Conservation (phyloP, 1,140 invertebrate genomes). For the Orius laevigatus region DNA sequence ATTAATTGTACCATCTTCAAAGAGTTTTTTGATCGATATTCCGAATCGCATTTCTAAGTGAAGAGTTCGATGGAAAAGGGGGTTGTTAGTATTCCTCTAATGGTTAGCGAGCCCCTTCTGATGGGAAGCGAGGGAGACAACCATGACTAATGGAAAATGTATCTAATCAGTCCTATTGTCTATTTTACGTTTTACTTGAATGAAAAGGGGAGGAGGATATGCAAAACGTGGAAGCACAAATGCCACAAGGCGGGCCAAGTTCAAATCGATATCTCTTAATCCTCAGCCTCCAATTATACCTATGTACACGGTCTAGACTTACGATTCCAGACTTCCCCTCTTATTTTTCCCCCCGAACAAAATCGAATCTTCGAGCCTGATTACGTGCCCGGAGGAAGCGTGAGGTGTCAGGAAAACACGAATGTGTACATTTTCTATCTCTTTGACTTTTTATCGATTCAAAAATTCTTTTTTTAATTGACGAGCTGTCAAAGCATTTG, state of each 20-base stretch:
- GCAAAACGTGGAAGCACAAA: slow-evolving; percentile 7
- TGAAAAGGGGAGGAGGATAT: slow-evolving; percentile 10
- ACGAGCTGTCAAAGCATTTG: no score
- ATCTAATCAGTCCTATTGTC: slow-evolving; percentile 16
- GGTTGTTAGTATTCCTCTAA: not conserved
- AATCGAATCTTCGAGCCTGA: not conserved
- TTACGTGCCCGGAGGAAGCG: not conserved
- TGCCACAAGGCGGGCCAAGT: no score
- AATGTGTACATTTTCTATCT: slow-evolving; percentile 5
- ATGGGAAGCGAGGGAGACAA: slow-evolving; percentile 11
- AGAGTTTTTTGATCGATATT: slow-evolving; percentile 3
- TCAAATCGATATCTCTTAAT: no score
- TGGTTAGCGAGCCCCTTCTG: no score
- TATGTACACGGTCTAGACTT: not conserved
- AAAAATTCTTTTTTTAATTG: not conserved
- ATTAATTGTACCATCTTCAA: no score
- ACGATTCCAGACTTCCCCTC: not conserved
- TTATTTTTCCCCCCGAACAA: not conserved
- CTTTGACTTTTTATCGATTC: slow-evolving; percentile 1
- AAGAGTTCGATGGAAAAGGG: not conserved
- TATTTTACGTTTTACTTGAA: slow-evolving; percentile 14
- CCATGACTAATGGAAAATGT: slow-evolving; percentile 17
- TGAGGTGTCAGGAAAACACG: slow-evolving; percentile 5
- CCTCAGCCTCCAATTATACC: no score
- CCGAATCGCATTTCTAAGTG: no score